Evolutionary conservation across 2,797 vertebrate species (phyloP), one percentile per base, ranked within the genome.

Genomic region (Epinephelus awoara): DNA sequence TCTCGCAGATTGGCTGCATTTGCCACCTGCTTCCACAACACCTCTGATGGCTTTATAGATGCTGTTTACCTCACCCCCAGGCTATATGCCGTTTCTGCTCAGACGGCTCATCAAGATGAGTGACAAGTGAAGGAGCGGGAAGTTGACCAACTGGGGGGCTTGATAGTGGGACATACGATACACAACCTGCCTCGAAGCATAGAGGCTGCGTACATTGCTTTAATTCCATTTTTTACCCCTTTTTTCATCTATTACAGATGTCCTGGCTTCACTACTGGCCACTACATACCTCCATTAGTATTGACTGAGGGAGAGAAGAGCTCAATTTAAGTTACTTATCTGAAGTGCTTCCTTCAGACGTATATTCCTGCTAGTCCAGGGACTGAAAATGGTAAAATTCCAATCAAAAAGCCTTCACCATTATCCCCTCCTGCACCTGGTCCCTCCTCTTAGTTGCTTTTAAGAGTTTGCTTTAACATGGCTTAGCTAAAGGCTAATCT

Each of bases 121-220:
- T 86, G 87, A 87, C 77, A 86, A 70, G 88, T 72, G 75, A 70
- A 74, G 56, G 52, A 81, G 69, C 54, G 77, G 71, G 61, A 85
- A 75, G 44, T 72, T 79, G 63, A 68, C 80, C 42, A 71, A 38
- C 49, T 83, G 77, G 72, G 42, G 67, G 64, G 69, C 51, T 27
- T 59, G 64, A 70, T 46, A 25, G 56, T 27, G 42, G 77, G 65
- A 83, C 40, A 75, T 75, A 79, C 11, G 13, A 69, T 62, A 34
- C 18, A 40, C 9, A 38, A 13, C 34, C 29, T 52, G 42, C 70
- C 73, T 69, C 6, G 42, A 72, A 80, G 49, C 23, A 68, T 21
- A 38, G 50, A 23, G 19, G 14, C 3, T 13, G 21, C 17, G 3
- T 46, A 18, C 38, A 11, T 34, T 7, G 34, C 34, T 7, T 7